Conservation (phyloP, 2,113 vertebrate genomes). For the Procavia capensis region DNA sequence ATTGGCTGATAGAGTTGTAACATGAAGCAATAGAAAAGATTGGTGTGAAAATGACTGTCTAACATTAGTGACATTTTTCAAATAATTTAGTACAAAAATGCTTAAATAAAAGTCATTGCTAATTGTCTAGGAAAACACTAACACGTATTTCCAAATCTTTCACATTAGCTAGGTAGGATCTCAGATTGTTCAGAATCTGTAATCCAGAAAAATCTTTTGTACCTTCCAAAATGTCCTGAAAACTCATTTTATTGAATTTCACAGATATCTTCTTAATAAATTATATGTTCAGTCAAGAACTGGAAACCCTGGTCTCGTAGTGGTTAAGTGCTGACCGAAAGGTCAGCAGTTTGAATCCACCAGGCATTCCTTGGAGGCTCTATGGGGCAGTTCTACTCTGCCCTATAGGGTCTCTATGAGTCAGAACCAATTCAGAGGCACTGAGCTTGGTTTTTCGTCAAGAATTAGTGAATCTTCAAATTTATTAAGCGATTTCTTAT, state of each 20-base stretch:
- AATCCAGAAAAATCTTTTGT: neutral
- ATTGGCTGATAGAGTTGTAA: neutral
- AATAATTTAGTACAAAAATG: neutral
- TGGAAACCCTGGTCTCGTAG: too few species aligned
- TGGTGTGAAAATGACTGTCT: neutral
- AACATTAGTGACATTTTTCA: neutral
- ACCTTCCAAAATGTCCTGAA: neutral
- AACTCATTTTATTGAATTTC: neutral
- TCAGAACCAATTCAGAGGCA: too few species aligned
- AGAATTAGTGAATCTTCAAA: slow-evolving; percentile 16
- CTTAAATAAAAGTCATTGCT: neutral
- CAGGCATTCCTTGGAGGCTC: too few species aligned
- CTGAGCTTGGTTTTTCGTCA: too few species aligned
- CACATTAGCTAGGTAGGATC: neutral
- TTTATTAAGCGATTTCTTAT: slow-evolving; percentile 37
- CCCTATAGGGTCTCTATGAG: too few species aligned
- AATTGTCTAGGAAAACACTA: neutral
- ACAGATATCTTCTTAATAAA: neutral
- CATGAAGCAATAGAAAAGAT: neutral
- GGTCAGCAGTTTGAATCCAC: too few species aligned
- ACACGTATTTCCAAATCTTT: neutral
- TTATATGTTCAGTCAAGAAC: neutral
- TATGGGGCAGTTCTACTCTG: too few species aligned
- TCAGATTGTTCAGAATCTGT: neutral
- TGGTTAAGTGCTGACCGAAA: too few species aligned